Conservation (phyloP, 2,888 invertebrate species). For the Chrysopilus asiliformis region DNA sequence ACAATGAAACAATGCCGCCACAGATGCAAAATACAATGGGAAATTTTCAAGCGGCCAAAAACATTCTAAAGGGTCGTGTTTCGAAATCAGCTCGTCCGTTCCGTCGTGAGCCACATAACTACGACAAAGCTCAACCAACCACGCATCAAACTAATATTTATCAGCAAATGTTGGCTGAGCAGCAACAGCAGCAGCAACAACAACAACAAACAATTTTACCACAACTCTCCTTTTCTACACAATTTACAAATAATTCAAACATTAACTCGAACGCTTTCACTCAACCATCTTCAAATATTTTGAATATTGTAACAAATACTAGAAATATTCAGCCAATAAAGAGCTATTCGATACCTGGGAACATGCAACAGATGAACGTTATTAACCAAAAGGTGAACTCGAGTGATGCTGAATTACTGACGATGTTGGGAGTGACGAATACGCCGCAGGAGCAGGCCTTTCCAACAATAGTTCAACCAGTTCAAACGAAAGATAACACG, state of each 20-base stretch:
- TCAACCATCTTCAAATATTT: conserved; percentile 14
- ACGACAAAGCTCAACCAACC: conserved; percentile 37
- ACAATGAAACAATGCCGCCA: not conserved
- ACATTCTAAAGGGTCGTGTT: conserved; percentile 32
- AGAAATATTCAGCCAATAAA: conserved; percentile 15
- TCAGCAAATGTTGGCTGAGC: conserved; percentile 35
- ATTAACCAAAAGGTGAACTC: conserved; percentile 2
- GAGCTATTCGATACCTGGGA: conserved; percentile 12
- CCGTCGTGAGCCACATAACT: conserved; percentile 35
- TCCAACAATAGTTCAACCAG: no score
- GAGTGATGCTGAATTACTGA: conserved; percentile 23
- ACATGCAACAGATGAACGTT: conserved; percentile 1
- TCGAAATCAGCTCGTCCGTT: conserved; percentile 28
- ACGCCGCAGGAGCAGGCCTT: conserved; percentile 23
- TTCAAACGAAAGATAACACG: no score
- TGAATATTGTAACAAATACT: conserved; percentile 17
- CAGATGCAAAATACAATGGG: conserved; percentile 9
- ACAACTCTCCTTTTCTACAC: conserved; percentile 8
- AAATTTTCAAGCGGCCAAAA: conserved; percentile 21
- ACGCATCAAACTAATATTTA: conserved; percentile 36
- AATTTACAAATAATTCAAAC: conserved; percentile 8
- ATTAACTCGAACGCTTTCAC: conserved; percentile 8
- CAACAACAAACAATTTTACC: conserved; percentile 16
- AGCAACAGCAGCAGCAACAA: conserved; percentile 25
- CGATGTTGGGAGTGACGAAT: conserved; percentile 19